phyloP scores from a whole-genome alignment of 2,888 invertebrate genomes.

The Drosophila anomelani region DNA sequence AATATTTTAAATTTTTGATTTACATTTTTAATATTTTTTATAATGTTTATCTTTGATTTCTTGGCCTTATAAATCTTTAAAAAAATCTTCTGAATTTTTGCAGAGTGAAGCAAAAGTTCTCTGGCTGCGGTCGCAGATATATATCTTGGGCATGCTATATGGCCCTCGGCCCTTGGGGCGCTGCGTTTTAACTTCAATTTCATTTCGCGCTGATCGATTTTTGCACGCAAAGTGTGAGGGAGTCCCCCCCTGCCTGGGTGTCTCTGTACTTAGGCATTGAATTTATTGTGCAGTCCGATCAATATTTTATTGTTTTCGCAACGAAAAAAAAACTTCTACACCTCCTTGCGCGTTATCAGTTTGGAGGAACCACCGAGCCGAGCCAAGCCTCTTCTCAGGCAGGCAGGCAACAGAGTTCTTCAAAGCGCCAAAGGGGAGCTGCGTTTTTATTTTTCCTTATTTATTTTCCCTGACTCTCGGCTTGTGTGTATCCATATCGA shows the following conservation, averaged over 20 bases:
- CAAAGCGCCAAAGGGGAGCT: slow-evolving; percentile 59
- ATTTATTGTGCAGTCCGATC: slow-evolving; percentile 69
- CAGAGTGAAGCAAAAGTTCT: neutral
- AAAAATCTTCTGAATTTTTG: neutral
- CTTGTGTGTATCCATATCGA: slow-evolving; percentile 27
- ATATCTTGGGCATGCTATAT: slow-evolving; percentile 45
- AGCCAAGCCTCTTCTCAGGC: slow-evolving; percentile 39
- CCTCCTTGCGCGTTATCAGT: slow-evolving; percentile 53
- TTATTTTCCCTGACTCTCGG: neutral
- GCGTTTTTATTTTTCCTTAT: neutral
- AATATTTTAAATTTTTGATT: too few species aligned
- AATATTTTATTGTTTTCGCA: slow-evolving; percentile 71
- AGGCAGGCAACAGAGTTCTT: slow-evolving; percentile 35
- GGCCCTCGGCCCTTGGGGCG: slow-evolving; percentile 64
- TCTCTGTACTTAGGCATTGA: slow-evolving; percentile 70
- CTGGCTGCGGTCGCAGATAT: slow-evolving; percentile 33
- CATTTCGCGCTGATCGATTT: slow-evolving; percentile 81
- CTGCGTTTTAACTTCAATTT: slow-evolving; percentile 75
- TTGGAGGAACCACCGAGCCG: slow-evolving; percentile 3
- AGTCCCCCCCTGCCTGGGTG: slow-evolving; percentile 31
- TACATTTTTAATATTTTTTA: too few species aligned
- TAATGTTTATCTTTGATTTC: too few species aligned
- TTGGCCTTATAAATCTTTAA: too few species aligned
- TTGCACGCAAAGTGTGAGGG: slow-evolving; percentile 80
- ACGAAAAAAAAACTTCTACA: slow-evolving; percentile 61